Evolutionary conservation across 2,113 vertebrate genomes (phyloP).

Genomic region (Casuarius casuarius): DNA sequence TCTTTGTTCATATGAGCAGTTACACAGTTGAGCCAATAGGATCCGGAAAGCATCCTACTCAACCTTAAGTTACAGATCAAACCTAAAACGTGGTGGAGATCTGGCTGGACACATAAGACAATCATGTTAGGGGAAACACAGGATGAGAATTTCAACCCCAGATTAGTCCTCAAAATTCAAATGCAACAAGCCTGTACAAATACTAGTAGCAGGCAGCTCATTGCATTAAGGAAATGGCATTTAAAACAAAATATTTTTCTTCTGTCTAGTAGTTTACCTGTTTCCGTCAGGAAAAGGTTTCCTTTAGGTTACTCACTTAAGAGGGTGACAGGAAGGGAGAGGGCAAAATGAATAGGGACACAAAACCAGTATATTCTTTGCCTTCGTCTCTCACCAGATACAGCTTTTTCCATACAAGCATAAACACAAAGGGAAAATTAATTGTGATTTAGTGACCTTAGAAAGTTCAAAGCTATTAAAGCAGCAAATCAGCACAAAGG

Average conservation of each 20-base stretch:
- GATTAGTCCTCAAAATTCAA: not conserved
- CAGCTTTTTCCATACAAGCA: not conserved
- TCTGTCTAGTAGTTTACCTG: not conserved
- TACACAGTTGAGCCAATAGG: not conserved
- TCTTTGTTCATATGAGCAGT: not conserved
- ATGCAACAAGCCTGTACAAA: not conserved
- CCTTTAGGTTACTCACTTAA: not conserved
- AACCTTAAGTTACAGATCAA: not conserved
- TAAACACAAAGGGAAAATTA: not conserved
- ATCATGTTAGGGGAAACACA: not conserved
- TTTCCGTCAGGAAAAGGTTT: not conserved
- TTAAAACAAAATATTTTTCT: not conserved
- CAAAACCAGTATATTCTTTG: not conserved
- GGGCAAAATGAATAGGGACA: not conserved
- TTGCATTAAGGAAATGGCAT: not conserved
- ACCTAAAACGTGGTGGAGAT: not conserved
- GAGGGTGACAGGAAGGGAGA: not conserved
- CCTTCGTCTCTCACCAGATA: not conserved
- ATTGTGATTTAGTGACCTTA: not conserved
- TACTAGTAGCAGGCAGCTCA: not conserved
- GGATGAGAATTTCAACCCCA: not conserved
- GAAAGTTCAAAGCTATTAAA: not conserved
- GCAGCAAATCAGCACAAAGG: conserved; percentile 4
- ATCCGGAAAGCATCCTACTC: not conserved
- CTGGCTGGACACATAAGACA: not conserved